These are phyloP conservation scores for Mustela erminea DNA, from an alignment of 2,797 vertebrate species.

Conservation along the genomic window DNA sequence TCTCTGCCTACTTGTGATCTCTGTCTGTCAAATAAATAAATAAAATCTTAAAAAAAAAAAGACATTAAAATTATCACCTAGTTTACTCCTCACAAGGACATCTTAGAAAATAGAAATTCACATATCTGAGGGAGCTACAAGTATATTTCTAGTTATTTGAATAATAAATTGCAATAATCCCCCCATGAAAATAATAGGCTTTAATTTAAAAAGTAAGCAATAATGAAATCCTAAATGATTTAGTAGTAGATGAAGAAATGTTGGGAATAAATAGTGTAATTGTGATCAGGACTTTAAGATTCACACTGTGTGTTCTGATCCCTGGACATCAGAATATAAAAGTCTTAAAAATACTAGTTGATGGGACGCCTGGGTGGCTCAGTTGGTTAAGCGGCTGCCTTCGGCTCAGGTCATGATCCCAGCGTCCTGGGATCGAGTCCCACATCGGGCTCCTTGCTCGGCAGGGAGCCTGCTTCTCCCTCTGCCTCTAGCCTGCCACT, in stretches of 20 bases:
- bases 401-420: no score
- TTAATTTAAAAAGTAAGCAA: not conserved
- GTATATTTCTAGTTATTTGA: not conserved
- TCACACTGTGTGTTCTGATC: not conserved
- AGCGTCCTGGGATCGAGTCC: no score
- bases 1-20: no score
- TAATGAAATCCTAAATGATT: not conserved
- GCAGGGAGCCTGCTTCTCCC: no score
- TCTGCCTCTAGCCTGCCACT: no score
- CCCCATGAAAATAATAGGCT: not conserved
- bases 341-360: not conserved
- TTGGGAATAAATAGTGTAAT: not conserved
- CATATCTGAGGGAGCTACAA: not conserved
- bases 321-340: not conserved
- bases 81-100: not conserved
- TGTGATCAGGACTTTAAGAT: not conserved
- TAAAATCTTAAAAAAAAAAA: not conserved
- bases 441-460: no score
- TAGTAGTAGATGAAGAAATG: not conserved
- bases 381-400: no score
- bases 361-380: no score
- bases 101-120: not conserved
- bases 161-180: not conserved
- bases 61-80: not conserved
- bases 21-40: no score